These are phyloP conservation scores for Portevinia maculata DNA, from an alignment of 2,888 invertebrate species.

Conservation along the genomic window DNA sequence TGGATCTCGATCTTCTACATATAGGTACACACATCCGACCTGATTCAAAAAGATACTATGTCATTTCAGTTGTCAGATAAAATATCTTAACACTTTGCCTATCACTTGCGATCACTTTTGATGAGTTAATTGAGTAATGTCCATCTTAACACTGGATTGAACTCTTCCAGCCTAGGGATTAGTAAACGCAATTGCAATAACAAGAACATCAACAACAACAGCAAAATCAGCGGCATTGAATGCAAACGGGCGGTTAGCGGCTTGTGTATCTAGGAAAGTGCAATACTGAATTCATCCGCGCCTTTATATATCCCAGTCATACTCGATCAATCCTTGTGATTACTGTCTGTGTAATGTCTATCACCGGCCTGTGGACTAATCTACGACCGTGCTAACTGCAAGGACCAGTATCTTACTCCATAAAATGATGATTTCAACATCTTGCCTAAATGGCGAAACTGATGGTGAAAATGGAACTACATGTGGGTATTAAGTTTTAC, in stretches of 20 bases:
- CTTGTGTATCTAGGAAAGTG: constrained; percentile 33
- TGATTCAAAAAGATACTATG: constrained; percentile 43
- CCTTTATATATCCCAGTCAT: constrained; percentile 61
- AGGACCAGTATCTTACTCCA: constrained; percentile 18
- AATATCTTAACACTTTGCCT: constrained; percentile 70
- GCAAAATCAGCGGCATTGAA: no score
- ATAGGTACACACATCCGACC: neutral
- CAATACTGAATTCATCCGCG: constrained; percentile 56
- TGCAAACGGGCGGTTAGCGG: no score
- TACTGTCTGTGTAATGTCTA: constrained; percentile 68
- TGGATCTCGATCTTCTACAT: constrained; percentile 2
- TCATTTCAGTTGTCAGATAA: constrained; percentile 72
- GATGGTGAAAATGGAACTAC: constrained; percentile 33
- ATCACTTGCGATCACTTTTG: constrained; percentile 69
- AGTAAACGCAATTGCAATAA: constrained; percentile 4
- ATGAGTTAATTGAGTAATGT: constrained; percentile 74
- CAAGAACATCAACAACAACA: neutral
- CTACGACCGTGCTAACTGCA: constrained; percentile 43
- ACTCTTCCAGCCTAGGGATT: constrained; percentile 55
- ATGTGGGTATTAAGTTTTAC: constrained; percentile 43
- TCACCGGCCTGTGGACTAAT: constrained; percentile 53
- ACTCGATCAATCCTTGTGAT: constrained; percentile 73
- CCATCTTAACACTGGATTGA: constrained; percentile 56
- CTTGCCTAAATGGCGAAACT: constrained; percentile 41
- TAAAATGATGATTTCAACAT: constrained; percentile 61